Base-by-base conservation (phyloP, 2,113 vertebrate genomes). In the Dolichallabes microphthalmus region DNA sequence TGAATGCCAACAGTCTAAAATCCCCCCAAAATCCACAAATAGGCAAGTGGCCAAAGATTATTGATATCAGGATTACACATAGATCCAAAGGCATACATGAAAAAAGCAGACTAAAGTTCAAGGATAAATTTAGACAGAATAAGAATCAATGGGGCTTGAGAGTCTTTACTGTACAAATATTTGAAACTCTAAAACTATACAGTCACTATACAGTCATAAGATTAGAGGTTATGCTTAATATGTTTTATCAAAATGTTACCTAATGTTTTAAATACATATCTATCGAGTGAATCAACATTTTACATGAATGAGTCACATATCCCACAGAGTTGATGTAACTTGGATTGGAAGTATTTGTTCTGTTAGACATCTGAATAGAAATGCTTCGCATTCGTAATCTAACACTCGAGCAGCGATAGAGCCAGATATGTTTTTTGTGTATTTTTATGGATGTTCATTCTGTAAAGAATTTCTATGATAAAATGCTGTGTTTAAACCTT, bases 11-110 rank as follows among this genome's bases (percentile, higher is more conserved):
- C 14, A 55, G 50, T 55, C 50, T 25, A 53, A 76, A 76, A n/a
- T 53, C 14, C 45, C 45, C 45, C 7, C 27, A 27, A 53, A 76
- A 55, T 27, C 50, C 2, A 76, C 17, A 32, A 76, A 52, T 50
- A 52, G 74, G 74, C 50, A 76, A 53, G n/a, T 55, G 39, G 39
- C 71, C 71, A 76, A 55, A 77, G 3, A 77, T 77, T 45, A 77
- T 57, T 55, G n/a, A 77, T 57, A 77, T 77, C 14, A 17, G 52
- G 74, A 15, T 55, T 77, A 77, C 3, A 57, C 14, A 30, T 27
- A 1, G 14, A 76, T 53, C 73, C 50, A 32, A 53, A 76, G 73
- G 73, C 74, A 76, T 76, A 9, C 50, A 74, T 2, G 27, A 66
- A 68, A 73, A 73, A n/a, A 52, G 22, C 45, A n/a, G 45, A n/a